Evolutionary conservation across 2,797 vertebrate species (phyloP), one percentile per base, ranked within the genome.

Genomic region (Rhynchotus rufescens): DNA sequence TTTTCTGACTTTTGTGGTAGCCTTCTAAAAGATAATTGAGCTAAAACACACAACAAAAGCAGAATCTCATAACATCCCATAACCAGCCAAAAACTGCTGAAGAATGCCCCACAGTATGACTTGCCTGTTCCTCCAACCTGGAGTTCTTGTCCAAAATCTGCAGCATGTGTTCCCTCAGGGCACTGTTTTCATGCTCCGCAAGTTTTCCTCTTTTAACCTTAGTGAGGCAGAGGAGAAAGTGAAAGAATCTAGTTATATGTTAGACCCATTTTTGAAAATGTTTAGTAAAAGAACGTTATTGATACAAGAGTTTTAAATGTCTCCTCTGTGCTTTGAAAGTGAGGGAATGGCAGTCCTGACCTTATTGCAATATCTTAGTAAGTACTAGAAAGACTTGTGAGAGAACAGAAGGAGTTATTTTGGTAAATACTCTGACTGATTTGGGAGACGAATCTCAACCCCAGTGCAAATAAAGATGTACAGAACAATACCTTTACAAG

Each of bases 101-200:
- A 78, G 57, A 84, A 23, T 45, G 44, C 64, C 93, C 5, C 7
- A 92, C 89, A 80, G 61, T 21, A 66, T 2, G 9, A 76, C 69
- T 92, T 96, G 99, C 99, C 98, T 98, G 98, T 90, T 98, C 97
- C 90, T 99, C 98, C 88, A 99, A 25, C 40, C 64, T 97, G 66
- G 95, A 91, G 87, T 98, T 99, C 96, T 98, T 99, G 90, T 98
- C 98, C 95, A 99, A 96, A 87, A 99, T 98, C 80, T 98, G 98
- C 71, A 98, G 97, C 97, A 99, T 98, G 92, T 99, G 99, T 66
- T 98, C 98, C 80, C 92, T 97, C 80, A 99, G 94, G 62, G 98
- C 98, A 3, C 93, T 59, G 17, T 98, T 97, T 88, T 99, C 98
- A 26, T 99, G 99, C 73, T 98, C 96, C 32, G 97, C 96, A 81